Conservation (phyloP, 2,888 invertebrate species). For the Fabriciana adippe region DNA sequence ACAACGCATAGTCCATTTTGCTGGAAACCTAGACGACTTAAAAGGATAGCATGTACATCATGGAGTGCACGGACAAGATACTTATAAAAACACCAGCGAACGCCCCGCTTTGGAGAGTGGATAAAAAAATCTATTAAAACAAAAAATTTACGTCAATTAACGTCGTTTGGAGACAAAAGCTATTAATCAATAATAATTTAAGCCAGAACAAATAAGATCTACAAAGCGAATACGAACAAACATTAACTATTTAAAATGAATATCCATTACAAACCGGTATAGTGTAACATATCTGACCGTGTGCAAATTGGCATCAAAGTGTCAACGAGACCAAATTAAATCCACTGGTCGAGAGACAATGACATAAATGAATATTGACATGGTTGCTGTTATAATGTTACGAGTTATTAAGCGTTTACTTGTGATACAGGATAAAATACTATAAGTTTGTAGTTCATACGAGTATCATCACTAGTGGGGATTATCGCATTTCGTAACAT, state of each 20-base stretch:
- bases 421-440: not conserved
- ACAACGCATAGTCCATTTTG: no score
- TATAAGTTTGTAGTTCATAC: no score
- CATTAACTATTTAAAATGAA: constrained; percentile 17
- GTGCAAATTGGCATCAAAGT: constrained; percentile 23
- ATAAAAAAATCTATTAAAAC: no score
- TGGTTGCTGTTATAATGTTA: constrained; percentile 1
- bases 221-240: not conserved
- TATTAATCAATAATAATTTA: not conserved
- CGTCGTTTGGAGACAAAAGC: no score
- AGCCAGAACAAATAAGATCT: not conserved
- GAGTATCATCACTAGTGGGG: no score
- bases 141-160: no score
- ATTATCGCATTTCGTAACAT: not conserved
- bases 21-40: no score
- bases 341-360: constrained; percentile 21
- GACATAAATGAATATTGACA: constrained; percentile 25
- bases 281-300: constrained; percentile 24
- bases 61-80: no score
- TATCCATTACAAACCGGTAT: constrained; percentile 17
- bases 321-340: constrained; percentile 28
- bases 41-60: no score
- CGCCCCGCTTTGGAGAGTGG: no score
- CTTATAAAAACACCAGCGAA: no score
- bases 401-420: constrained; percentile 10